These are phyloP conservation scores for Ceyx cyanopectus DNA, from an alignment of 2,113 vertebrate genomes.

Conservation along the genomic window DNA sequence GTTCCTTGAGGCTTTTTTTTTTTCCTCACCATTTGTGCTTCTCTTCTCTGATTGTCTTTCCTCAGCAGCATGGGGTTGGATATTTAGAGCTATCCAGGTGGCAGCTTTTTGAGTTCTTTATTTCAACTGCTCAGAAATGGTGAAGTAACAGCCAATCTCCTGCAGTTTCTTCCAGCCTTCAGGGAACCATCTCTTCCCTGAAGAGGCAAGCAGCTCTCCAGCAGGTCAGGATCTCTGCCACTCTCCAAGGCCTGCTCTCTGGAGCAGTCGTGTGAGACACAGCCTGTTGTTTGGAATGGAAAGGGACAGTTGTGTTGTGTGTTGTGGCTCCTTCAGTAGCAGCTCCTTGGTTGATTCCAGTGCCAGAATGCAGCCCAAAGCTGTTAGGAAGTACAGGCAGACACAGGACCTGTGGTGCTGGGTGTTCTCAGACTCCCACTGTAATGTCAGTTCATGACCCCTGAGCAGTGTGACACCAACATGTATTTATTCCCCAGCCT, in stretches of 20 bases:
- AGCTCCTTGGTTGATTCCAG: not conserved
- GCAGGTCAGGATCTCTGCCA: not conserved
- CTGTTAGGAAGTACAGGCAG: not conserved
- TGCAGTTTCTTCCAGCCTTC: not conserved
- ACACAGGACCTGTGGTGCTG: not conserved
- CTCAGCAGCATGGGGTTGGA: not conserved
- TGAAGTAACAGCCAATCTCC: not conserved
- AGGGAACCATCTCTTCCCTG: not conserved
- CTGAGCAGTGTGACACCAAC: not conserved
- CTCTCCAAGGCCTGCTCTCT: not conserved
- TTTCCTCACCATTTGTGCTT: not conserved
- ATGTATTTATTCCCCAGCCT: not conserved
- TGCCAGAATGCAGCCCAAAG: not conserved
- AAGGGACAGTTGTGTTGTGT: not conserved
- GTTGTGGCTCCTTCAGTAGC: not conserved
- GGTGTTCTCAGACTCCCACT: not conserved
- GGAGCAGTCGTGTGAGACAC: not conserved
- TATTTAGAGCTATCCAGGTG: not conserved
- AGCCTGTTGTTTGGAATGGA: not conserved
- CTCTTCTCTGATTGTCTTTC: not conserved
- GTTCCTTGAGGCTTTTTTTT: not conserved
- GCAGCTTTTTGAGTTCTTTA: not conserved
- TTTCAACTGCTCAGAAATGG: not conserved
- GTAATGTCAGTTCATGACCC: not conserved
- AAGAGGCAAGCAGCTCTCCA: not conserved